Evolutionary conservation across 2,113 vertebrate species (phyloP).

Genomic region (Lophochroa leadbeateri): DNA sequence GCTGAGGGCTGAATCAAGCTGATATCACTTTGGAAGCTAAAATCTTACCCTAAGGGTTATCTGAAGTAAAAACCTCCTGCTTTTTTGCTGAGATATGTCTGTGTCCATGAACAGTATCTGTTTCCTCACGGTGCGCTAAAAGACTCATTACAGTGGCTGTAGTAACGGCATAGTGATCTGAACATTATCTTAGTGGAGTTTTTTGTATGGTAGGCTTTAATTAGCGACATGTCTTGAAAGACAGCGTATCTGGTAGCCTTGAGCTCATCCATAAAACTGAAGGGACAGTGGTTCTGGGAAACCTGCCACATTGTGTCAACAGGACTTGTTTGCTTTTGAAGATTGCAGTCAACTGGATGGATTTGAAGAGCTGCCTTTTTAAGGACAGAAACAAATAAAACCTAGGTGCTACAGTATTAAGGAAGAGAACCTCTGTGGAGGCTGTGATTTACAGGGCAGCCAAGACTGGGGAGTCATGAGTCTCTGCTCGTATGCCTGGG

Average conservation of each 20-base stretch:
- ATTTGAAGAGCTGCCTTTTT: background rate
- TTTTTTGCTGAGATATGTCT: background rate
- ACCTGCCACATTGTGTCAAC: background rate
- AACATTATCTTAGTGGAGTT: background rate
- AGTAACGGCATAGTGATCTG: background rate
- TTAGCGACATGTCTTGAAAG: background rate
- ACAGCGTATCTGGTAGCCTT: background rate
- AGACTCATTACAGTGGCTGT: background rate
- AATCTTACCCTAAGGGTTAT: background rate
- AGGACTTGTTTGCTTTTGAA: conserved; percentile 2
- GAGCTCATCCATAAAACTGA: background rate
- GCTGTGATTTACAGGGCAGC: background rate
- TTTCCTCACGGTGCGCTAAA: background rate
- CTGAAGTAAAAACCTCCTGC: background rate
- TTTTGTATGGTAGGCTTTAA: background rate
- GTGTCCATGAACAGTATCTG: background rate
- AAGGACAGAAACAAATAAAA: background rate
- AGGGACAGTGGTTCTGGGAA: conserved; percentile 25
- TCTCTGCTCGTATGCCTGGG: background rate
- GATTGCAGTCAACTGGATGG: background rate
- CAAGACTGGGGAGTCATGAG: background rate
- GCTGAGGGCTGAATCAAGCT: background rate
- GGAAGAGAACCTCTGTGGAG: background rate
- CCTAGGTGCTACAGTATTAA: background rate
- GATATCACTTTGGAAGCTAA: background rate